These are phyloP conservation scores for Notechis scutatus DNA, from an alignment of 2,113 vertebrate genomes.

Conservation along the genomic window DNA sequence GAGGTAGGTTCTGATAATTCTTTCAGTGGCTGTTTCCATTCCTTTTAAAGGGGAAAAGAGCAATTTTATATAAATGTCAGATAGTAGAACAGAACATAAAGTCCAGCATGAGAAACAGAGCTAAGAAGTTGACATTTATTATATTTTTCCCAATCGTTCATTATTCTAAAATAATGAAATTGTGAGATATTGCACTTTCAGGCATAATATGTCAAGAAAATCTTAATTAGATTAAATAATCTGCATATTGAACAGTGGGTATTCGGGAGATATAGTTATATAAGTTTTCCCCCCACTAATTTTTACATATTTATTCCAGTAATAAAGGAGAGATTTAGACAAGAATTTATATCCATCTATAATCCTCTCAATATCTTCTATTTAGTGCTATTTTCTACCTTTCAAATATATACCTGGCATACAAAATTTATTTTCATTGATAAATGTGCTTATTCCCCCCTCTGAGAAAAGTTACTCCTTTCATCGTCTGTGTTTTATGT, in stretches of 20 bases:
- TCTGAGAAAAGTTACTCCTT: constrained; percentile 59
- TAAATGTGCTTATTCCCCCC: constrained; percentile 50
- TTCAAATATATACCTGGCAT: constrained; percentile 35
- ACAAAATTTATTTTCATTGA: constrained; percentile 53
- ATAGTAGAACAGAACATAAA: not conserved
- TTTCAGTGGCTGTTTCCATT: not conserved
- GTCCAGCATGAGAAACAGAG: not conserved
- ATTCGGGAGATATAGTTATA: not conserved
- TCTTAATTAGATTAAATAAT: constrained; percentile 1
- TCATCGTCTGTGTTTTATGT: constrained; percentile 64
- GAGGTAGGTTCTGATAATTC: not conserved
- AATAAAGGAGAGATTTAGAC: constrained; percentile 4
- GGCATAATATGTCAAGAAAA: not conserved
- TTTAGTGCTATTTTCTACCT: constrained; percentile 12
- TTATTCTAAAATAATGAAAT: not conserved
- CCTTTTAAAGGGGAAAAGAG: not conserved
- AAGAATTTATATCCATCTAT: not conserved
- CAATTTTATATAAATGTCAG: not conserved
- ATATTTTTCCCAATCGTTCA: not conserved
- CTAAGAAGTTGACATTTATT: not conserved
- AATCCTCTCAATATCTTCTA: constrained; percentile 6
- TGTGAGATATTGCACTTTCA: not conserved
- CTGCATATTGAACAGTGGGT: not conserved
- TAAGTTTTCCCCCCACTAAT: not conserved
- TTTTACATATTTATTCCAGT: not conserved